phyloP scores from a whole-genome alignment of 2,888 invertebrate genomes.

The Thecophora atra region DNA sequence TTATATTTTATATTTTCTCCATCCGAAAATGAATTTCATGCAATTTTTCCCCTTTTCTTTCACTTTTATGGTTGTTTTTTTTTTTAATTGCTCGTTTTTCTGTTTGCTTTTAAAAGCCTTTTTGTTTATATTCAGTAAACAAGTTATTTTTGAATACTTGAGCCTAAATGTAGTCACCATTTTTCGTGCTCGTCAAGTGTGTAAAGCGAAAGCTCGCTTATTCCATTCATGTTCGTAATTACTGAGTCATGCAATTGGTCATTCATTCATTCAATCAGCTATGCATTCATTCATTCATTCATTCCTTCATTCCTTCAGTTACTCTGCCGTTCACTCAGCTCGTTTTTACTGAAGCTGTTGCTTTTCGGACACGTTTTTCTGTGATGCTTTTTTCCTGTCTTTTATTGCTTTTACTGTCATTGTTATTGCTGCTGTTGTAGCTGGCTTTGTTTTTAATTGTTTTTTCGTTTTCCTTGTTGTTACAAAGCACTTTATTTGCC shows the following conservation, averaged over 20 bases:
- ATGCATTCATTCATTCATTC: slow-evolving; percentile 6
- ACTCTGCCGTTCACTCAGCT: background rate
- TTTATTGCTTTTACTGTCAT: too few species aligned
- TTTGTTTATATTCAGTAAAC: background rate
- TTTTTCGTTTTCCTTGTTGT: background rate
- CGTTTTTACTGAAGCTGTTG: background rate
- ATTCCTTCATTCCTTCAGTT: slow-evolving; percentile 3
- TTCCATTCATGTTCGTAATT: background rate
- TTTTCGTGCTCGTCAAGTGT: slow-evolving; percentile 1
- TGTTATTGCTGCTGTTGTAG: background rate
- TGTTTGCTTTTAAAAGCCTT: too few species aligned
- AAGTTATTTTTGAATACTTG: background rate
- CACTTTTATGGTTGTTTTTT: too few species aligned
- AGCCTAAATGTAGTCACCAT: slow-evolving; percentile 52
- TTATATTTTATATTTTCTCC: too few species aligned
- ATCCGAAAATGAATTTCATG: too few species aligned
- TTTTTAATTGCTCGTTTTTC: too few species aligned
- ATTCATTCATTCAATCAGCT: slow-evolving; percentile 12
- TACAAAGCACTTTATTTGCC: too few species aligned
- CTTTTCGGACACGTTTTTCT: too few species aligned
- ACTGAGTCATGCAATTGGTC: background rate
- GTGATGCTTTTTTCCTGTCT: too few species aligned
- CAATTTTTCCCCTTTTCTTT: too few species aligned
- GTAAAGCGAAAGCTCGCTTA: background rate
- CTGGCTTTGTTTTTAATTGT: background rate